Percentiles rank a stretch among this genome's conserved stretches.
Evolutionary conservation across 2,888 invertebrate genomes (phyloP).

Genomic region (Eristalis intricaria): DNA sequence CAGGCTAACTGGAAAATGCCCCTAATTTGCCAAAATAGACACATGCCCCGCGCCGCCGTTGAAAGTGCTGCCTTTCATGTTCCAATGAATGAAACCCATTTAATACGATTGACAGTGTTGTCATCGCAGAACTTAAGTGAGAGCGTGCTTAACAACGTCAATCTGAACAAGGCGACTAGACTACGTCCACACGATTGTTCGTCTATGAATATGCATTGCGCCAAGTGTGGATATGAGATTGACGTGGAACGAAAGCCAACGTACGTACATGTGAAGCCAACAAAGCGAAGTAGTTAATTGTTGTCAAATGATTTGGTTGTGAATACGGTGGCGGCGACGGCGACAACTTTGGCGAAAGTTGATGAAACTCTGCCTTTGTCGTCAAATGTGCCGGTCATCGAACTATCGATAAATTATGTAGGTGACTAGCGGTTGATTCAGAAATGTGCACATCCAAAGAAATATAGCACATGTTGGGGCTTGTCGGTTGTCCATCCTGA

Average conservation of each 20-base stretch:
- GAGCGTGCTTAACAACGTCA: background rate
- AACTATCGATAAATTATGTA: background rate
- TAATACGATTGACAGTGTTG: background rate
- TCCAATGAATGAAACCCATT: background rate
- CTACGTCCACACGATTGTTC: background rate
- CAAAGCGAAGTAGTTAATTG: background rate
- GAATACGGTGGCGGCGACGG: background rate
- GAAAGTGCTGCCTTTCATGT: background rate
- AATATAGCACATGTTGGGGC: background rate
- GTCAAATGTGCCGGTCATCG: background rate
- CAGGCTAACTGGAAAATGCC: background rate
- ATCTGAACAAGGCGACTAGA: background rate
- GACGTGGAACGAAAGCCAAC: background rate
- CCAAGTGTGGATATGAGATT: background rate
- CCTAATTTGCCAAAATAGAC: constrained; percentile 1
- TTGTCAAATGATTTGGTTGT: background rate
- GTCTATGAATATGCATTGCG: background rate
- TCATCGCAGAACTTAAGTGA: background rate
- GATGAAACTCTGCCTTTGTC: background rate
- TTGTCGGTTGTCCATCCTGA: background rate
- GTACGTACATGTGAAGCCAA: background rate
- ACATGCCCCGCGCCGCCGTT: background rate
- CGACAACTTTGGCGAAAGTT: background rate
- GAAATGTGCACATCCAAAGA: background rate
- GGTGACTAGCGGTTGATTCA: background rate